Conservation (phyloP, 2,888 invertebrate genomes). For the Drosophila putrida region DNA sequence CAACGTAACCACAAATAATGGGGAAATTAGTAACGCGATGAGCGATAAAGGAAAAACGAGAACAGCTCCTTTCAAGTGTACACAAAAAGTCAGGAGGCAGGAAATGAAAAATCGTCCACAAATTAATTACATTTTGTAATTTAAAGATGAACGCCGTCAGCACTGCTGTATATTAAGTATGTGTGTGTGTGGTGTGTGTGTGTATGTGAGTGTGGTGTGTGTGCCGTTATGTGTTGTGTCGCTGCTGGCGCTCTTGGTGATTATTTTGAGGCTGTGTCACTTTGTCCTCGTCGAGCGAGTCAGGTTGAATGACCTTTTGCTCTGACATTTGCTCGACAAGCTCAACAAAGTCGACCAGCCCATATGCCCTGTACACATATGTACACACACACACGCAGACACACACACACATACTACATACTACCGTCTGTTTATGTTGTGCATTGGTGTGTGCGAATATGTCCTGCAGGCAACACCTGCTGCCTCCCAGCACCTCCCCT, state of each 20-base stretch:
- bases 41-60: conserved; percentile 26
- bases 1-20: conserved; percentile 50
- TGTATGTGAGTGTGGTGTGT: conserved; percentile 4
- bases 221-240: conserved; percentile 28
- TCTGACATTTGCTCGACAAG: conserved; percentile 69
- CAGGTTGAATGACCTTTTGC: conserved; percentile 67
- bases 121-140: conserved; percentile 73
- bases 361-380: conserved; percentile 11
- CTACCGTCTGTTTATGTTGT: conserved; percentile 28
- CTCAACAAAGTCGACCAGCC: conserved; percentile 47
- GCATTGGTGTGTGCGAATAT: conserved; percentile 36
- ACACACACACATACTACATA: not conserved
- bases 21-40: conserved; percentile 56
- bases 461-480: conserved; percentile 64
- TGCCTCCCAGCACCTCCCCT: conserved; percentile 32
- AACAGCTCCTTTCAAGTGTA: conserved; percentile 23
- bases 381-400: not conserved
- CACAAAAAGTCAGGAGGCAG: conserved; percentile 65
- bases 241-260: conserved; percentile 44
- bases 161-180: conserved; percentile 11
- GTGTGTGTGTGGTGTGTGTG: conserved; percentile 8
- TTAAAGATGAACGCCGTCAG: conserved; percentile 51
- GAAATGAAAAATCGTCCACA: conserved; percentile 59
- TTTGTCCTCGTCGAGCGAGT: conserved; percentile 39
- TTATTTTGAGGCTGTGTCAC: conserved; percentile 58